Percentiles rank a stretch among this genome's conserved stretches.
These are phyloP conservation scores for Lipophrys pholis DNA, from an alignment of 2,113 vertebrate genomes.

Conservation along the genomic window DNA sequence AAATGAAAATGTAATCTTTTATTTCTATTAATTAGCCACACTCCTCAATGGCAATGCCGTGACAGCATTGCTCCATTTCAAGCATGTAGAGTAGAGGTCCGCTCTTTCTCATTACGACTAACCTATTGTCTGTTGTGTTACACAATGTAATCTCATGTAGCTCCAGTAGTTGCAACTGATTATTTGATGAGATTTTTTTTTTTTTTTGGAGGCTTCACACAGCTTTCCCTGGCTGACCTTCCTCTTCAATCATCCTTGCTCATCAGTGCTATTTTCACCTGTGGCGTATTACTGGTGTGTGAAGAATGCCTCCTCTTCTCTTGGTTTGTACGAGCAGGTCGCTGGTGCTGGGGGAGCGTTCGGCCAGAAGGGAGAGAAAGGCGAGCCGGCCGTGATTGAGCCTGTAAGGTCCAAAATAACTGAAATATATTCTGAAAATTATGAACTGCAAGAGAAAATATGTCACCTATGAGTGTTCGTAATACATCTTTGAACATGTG, in stretches of 20 bases:
- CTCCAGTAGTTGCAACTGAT: slow-evolving; percentile 12
- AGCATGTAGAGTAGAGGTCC: slow-evolving; percentile 33
- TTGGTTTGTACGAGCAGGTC: slow-evolving; percentile 80
- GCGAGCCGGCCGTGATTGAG: slow-evolving; percentile 96
- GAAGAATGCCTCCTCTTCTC: slow-evolving; percentile 46
- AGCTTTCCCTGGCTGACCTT: neutral
- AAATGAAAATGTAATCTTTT: too few relatives aligned
- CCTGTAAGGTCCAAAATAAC: slow-evolving; percentile 87
- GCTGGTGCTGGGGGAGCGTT: slow-evolving; percentile 83
- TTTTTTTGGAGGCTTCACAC: slow-evolving; percentile 14
- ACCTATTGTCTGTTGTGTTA: slow-evolving; percentile 42
- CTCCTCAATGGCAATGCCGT: slow-evolving; percentile 48
- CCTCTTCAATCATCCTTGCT: slow-evolving; percentile 15
- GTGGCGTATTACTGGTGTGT: slow-evolving; percentile 15
- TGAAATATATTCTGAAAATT: neutral
- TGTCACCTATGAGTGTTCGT: too few relatives aligned
- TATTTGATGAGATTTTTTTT: slow-evolving; percentile 3
- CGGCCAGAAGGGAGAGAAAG: slow-evolving; percentile 95
- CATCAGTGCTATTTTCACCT: slow-evolving; percentile 15
- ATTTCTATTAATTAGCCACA: slow-evolving; percentile 16
- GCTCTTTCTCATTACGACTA: slow-evolving; percentile 47
- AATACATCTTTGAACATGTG: too few relatives aligned
- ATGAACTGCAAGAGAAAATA: neutral
- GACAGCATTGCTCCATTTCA: slow-evolving; percentile 59
- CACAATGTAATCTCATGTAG: slow-evolving; percentile 16